These are phyloP conservation scores for Kryptolebias ocellatus DNA, from an alignment of 2,797 vertebrate species.

Conservation along the genomic window DNA sequence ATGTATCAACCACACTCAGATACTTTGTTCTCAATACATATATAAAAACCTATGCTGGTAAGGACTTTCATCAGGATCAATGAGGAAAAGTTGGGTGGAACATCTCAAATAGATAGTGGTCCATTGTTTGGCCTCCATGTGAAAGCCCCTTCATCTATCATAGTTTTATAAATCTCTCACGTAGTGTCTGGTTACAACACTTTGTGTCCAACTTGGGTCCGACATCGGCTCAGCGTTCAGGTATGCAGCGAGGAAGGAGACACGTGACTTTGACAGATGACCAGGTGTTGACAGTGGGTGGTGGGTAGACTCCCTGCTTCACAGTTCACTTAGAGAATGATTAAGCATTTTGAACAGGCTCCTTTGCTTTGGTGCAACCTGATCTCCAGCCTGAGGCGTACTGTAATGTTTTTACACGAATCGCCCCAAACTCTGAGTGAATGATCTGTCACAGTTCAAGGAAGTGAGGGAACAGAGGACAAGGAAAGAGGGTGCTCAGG, in stretches of 20 bases:
- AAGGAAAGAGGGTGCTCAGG: conserved; percentile 10
- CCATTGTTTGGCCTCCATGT: conserved; percentile 46
- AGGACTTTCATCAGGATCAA: conserved; percentile 2
- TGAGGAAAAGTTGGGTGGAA: conserved; percentile 1
- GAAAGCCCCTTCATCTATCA: conserved; percentile 29
- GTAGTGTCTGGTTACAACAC: conserved; percentile 30
- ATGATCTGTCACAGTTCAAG: conserved; percentile 46
- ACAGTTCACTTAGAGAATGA: conserved; percentile 77
- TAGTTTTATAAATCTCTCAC: conserved; percentile 48
- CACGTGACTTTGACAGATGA: conserved; percentile 67
- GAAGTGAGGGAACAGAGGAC: conserved; percentile 21
- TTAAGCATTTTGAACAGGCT: conserved; percentile 76
- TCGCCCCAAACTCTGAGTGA: conserved; percentile 54
- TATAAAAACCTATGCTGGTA: background rate
- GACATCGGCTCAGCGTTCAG: conserved; percentile 57
- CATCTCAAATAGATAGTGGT: conserved; percentile 38
- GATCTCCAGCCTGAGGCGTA: conserved; percentile 63
- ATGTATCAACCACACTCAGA: no score
- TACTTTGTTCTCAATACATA: no score
- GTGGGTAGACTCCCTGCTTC: conserved; percentile 73
- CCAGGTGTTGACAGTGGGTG: conserved; percentile 71
- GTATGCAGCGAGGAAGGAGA: conserved; percentile 63
- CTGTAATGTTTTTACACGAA: conserved; percentile 77
- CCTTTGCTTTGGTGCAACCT: conserved; percentile 62
- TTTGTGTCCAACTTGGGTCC: conserved; percentile 31